Evolutionary conservation across 2,113 vertebrate genomes (phyloP).

Genomic region (Pseudopodoces humilis): DNA sequence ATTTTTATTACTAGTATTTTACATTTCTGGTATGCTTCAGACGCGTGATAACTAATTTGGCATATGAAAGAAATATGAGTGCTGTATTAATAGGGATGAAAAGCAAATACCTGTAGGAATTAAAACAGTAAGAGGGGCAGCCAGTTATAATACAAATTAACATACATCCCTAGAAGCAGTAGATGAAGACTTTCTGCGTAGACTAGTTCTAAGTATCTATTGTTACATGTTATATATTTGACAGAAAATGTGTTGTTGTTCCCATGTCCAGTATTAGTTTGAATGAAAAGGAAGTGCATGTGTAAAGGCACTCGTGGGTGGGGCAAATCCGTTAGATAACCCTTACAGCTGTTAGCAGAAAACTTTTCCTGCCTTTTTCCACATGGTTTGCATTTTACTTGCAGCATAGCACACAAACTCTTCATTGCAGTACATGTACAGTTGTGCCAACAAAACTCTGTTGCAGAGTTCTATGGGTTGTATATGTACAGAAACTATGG

Average conservation of each 20-base stretch:
- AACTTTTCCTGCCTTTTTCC: neutral
- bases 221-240: neutral
- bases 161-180: neutral
- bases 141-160: neutral
- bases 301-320: neutral
- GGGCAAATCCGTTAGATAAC: neutral
- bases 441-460: neutral
- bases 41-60: neutral
- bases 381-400: neutral
- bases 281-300: neutral
- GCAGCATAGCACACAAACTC: neutral
- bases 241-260: neutral
- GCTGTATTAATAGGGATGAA: neutral
- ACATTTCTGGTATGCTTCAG: neutral
- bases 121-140: neutral
- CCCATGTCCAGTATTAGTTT: neutral
- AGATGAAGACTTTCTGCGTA: neutral
- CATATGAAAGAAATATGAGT: neutral
- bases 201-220: neutral
- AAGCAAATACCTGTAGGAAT: neutral
- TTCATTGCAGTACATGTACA: neutral
- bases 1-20: neutral
- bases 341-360: neutral
- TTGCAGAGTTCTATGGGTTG: neutral
- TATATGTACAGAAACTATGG: fast-evolving